phyloP scores from a whole-genome alignment of 2,888 invertebrate genomes.

The Liodrosophila aerea region DNA sequence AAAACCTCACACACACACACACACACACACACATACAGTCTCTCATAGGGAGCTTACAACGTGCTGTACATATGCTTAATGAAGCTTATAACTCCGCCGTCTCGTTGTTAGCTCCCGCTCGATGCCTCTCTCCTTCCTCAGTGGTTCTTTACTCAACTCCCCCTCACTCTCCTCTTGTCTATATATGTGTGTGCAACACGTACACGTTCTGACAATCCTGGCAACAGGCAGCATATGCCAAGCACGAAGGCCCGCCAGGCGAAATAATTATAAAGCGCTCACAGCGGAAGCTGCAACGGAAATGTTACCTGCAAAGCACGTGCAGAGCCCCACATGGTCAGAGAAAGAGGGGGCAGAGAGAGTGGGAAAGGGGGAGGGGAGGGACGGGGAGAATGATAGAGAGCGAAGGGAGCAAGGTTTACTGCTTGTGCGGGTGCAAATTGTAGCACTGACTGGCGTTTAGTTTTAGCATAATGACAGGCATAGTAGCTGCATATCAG shows the following conservation, averaged over 20 bases:
- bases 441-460: slow-evolving; percentile 73
- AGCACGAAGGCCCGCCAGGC: slow-evolving; percentile 74
- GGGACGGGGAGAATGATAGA: too few species aligned
- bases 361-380: slow-evolving; percentile 1
- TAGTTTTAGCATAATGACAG: slow-evolving; percentile 78
- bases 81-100: slow-evolving; percentile 79
- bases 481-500: slow-evolving; percentile 36
- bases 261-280: slow-evolving; percentile 78
- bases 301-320: slow-evolving; percentile 76
- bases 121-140: slow-evolving; percentile 8
- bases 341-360: neutral
- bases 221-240: slow-evolving; percentile 76
- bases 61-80: slow-evolving; percentile 79
- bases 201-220: slow-evolving; percentile 69
- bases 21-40: slow-evolving; percentile 14
- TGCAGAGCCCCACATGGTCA: slow-evolving; percentile 35
- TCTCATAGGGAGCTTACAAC: slow-evolving; percentile 59
- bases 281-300: slow-evolving; percentile 75
- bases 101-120: slow-evolving; percentile 30
- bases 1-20: slow-evolving; percentile 6
- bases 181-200: slow-evolving; percentile 76
- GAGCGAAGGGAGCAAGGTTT: slow-evolving; percentile 5
- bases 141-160: slow-evolving; percentile 14
- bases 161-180: slow-evolving; percentile 3
- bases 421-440: slow-evolving; percentile 64